phyloP scores from a whole-genome alignment of 2,113 vertebrate genomes.

The Mohoua ochrocephala region DNA sequence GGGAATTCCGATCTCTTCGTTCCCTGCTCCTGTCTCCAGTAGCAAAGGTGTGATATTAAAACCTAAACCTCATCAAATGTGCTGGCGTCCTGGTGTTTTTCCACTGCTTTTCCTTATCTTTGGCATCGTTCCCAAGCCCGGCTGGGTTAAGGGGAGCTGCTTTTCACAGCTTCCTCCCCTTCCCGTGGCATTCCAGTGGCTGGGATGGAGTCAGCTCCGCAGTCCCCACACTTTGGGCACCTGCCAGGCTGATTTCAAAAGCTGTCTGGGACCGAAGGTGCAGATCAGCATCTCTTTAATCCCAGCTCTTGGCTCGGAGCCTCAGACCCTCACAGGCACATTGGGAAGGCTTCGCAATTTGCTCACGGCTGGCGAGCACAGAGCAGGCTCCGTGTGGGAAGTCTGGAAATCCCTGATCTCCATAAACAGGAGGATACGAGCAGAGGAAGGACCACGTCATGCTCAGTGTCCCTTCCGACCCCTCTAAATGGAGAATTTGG shows the following conservation, averaged over 20 bases:
- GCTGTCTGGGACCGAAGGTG: neutral
- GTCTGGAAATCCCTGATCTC: neutral
- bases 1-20: neutral
- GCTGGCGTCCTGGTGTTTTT: neutral
- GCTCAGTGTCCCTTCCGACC: neutral
- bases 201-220: neutral
- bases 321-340: neutral
- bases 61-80: neutral
- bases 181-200: neutral
- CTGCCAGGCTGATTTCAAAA: neutral
- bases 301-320: neutral
- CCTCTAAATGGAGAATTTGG: neutral
- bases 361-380: rapidly evolving
- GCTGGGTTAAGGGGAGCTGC: neutral
- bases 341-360: neutral
- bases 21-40: neutral
- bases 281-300: neutral
- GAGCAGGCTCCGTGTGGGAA: neutral
- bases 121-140: neutral
- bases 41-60: constrained; percentile 38
- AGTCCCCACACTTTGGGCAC: neutral
- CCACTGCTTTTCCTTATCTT: neutral
- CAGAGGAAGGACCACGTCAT: rapidly evolving
- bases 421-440: neutral
- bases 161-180: neutral